Evolutionary conservation across 2,113 vertebrate genomes (phyloP), one percentile per base, ranked within the genome.

Genomic region (Maccullochella peelii): DNA sequence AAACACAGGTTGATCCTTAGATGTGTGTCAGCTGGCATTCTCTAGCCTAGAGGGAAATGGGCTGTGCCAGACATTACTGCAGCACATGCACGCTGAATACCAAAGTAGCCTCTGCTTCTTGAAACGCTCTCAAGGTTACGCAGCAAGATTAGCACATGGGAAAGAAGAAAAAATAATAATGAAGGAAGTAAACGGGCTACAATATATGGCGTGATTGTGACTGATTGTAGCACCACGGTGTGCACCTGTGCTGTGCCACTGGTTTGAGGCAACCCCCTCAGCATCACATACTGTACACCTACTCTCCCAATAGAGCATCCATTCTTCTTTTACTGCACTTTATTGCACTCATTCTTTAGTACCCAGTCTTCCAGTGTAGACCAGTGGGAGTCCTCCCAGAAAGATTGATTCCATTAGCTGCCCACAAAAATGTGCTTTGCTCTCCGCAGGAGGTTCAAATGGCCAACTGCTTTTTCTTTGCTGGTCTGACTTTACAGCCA

Each of bases 21-120:
- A 30, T 73, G 66, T 57, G 65, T 70, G 23, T 73, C 78, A 54
- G 72, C 10, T 80, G 61, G 63, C 69, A 73, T 76, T 75, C 44
- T 62, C 79, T 61, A n/a, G 72, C 61, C 65, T 25, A 12, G 38
- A 66, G 73, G 65, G 78, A 79, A 72, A 84, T 79, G 68, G 49
- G 38, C 61, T 70, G 87, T 66, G 63, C 30, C 84, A 86, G 84
- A 84, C 73, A 78, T 70, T 33, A 81, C 73, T 57, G 77, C 77
- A 72, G 42, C 75, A 54, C 84, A 67, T 77, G 72, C 27, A 76
- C 30, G 0, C 57, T 62, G 88, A 82, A 89, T 89, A 82, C 49
- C 70, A 52, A 84, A 61, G 61, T 1, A 70, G 81, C 10, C 30
- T 57, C 16, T 57, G 62, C 68, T 49, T 52, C 61, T 58, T 55